Base-by-base conservation (phyloP, 2,113 vertebrate species). In the Miniopterus natalensis region DNA sequence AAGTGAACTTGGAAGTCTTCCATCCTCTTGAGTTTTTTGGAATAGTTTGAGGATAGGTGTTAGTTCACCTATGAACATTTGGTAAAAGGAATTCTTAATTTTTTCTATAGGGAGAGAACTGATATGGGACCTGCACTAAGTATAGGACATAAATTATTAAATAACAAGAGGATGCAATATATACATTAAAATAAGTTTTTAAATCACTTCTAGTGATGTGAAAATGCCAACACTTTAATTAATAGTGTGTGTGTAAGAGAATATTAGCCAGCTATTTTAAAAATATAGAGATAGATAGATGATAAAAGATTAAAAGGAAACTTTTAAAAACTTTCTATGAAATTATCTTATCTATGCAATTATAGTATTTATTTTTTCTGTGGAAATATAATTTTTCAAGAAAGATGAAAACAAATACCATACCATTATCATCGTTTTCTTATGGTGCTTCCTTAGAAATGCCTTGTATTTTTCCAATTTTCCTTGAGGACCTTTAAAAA, bases 371-470 rank as follows among this genome's bases (percentile, higher is more conserved):
- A 79, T 15, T 88, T 77, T 88, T 95, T 96, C 42, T 86, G 45
- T 89, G 70, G 86, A 97, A 88, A 71, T 55, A 66, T 15, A 93
- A 61, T 83, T 92, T 90, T 95, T 96, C 31, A 96, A 73, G 18
- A n/a, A 96, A 94, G 1, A 63, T 68, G 79, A 89, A 40, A 83
- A 96, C 88, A 70, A 27, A 47, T 94, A 80, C 31, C 20, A 79
- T 87, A 97, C 96, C 95, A 93, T 71, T 87, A 91, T 63, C 85
- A 95, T 94, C 75, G 71, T 86, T 40, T 9, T 55, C 78, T 92
- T 96, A 36, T 5, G 10, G 74, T 40, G 25, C 12, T 92, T 92
- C 70, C 17, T 51, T 86, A 90, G 15, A 96, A 84, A 51, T 71
- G 81, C 29, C 49, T 88, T 71, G 74, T 93, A 20, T 94, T 2